These are phyloP conservation scores for Batillaria attramentaria DNA, from an alignment of 1,140 invertebrate species.

Conservation along the genomic window DNA sequence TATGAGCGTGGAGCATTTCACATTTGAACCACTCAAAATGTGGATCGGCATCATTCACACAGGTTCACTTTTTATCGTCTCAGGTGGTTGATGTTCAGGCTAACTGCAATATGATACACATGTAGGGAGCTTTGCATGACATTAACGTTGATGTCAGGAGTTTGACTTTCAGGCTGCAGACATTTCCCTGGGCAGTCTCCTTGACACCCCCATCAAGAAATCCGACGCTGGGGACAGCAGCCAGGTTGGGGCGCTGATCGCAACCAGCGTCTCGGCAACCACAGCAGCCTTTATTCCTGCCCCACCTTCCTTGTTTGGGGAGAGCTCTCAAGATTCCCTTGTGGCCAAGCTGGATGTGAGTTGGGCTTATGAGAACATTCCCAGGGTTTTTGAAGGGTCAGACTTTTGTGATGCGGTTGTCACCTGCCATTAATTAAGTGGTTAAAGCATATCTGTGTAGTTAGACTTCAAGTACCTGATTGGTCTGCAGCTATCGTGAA, in stretches of 20 bases:
- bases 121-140: no score
- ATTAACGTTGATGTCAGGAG: no score
- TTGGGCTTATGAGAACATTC: background rate
- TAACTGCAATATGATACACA: no score
- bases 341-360: slow-evolving; percentile 45
- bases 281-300: slow-evolving; percentile 22
- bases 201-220: slow-evolving; percentile 8
- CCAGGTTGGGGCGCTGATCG: background rate
- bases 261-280: background rate
- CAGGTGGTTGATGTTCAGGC: no score
- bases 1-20: no score
- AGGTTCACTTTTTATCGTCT: no score
- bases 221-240: background rate
- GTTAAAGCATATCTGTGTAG: background rate
- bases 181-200: slow-evolving; percentile 28
- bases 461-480: no score
- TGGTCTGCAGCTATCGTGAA: no score
- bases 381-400: background rate
- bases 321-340: slow-evolving; percentile 42
- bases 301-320: slow-evolving; percentile 35
- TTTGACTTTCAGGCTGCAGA: slow-evolving; percentile 28
- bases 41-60: no score
- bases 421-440: background rate
- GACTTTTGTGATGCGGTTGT: background rate
- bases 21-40: no score